Base-by-base conservation (phyloP, 2,113 vertebrate species). In the Nesospiza acunhae region DNA sequence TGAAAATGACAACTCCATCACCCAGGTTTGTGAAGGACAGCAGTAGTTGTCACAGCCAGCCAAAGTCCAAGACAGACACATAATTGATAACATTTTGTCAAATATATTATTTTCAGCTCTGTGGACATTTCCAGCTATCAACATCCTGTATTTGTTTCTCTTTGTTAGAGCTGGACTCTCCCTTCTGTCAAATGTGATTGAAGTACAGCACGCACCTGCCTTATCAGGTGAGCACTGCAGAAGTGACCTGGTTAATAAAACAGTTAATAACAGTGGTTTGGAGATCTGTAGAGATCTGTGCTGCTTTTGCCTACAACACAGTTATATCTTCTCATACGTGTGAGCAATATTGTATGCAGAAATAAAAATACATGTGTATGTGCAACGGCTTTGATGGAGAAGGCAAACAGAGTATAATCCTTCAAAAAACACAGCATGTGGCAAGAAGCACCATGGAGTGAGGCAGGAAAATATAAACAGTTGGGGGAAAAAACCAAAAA, bases 261-360 rank as follows among this genome's bases (percentile, higher is more conserved):
- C 13, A 52, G 28, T 28, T 39, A 3, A 53, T 39, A 33, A 8
- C 16, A 49, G 27, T 7, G 56, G 27, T 49, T 53, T 4, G 1
- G 58, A 63, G 55, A 73, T 28, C 49, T 28, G 5, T 37, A 7
- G 1, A 60, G 19, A n/a, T 16, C 62, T 49, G 13, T n/a, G 23
- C 30, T 46, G 10, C 41, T 73, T 52, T 11, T 60, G 64, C 42
- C 77, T n/a, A 4, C 33, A 70, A 28, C 37, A 20, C 11, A 16
- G 11, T 33, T 6, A 2, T 1, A 22, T 27, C 10, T 49, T 31
- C 63, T 44, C 26, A 4, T 6, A 49, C 0, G 0, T 19, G 20
- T 46, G 19, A 62, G 63, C 24, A 76, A 60, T 17, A 24, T 2
- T 22, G 8, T 7, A 3, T 8, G 39, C 12, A 50, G n/a, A 60